phyloP scores from a whole-genome alignment of 2,888 invertebrate species.

The Cyclophora albipunctata region DNA sequence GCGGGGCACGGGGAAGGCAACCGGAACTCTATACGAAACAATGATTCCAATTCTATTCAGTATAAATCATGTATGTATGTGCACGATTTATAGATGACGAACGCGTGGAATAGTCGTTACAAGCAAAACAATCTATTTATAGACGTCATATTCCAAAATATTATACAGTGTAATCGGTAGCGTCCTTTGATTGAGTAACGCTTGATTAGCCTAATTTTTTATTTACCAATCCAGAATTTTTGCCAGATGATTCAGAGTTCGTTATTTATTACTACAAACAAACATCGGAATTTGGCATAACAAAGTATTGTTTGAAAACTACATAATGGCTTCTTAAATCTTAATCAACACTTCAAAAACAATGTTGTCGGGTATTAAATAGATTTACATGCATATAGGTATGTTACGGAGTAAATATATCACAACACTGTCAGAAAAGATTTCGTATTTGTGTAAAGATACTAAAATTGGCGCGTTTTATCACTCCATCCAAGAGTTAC shows the following conservation, averaged over 20 bases:
- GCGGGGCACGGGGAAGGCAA: slow-evolving; percentile 40
- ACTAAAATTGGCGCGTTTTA: slow-evolving; percentile 37
- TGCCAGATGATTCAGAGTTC: background rate
- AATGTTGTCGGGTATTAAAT: background rate
- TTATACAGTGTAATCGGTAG: too few species aligned
- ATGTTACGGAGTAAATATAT: too few species aligned
- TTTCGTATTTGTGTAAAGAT: slow-evolving; percentile 18
- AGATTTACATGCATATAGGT: too few species aligned
- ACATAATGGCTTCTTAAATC: slow-evolving; percentile 18
- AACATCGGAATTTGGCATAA: slow-evolving; percentile 22
- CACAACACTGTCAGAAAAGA: too few species aligned
- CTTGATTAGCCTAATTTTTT: too few species aligned
- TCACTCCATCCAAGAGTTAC: slow-evolving; percentile 47
- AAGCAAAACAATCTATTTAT: background rate
- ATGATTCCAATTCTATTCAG: slow-evolving; percentile 31
- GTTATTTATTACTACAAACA: slow-evolving; percentile 8
- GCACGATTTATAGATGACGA: slow-evolving; percentile 13
- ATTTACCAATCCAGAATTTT: too few species aligned
- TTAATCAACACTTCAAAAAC: slow-evolving; percentile 6
- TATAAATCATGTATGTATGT: background rate
- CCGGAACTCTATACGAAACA: slow-evolving; percentile 53
- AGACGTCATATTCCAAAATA: background rate
- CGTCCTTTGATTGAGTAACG: too few species aligned
- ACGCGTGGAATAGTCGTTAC: slow-evolving; percentile 3
- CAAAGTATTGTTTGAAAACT: slow-evolving; percentile 32